Percentiles rank a stretch among this genome's conserved stretches.
Conservation (phyloP, 1,140 invertebrate genomes). For the Mactra quadrangularis region DNA sequence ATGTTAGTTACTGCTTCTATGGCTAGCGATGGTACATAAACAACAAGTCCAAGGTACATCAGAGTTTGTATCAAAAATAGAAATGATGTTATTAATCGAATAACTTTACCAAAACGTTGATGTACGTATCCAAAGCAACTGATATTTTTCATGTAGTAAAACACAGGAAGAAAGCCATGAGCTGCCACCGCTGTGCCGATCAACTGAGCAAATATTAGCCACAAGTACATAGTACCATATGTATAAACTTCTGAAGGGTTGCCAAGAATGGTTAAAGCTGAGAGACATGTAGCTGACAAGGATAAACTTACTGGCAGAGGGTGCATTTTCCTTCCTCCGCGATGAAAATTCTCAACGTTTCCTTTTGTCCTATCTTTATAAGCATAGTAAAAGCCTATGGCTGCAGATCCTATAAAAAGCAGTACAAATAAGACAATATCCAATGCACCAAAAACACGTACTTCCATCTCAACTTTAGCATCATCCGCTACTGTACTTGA, state of each 20-base stretch:
- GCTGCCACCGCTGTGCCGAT: slow-evolving; percentile 70
- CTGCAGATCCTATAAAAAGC: slow-evolving; percentile 10
- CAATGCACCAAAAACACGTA: background rate
- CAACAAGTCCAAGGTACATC: slow-evolving; percentile 63
- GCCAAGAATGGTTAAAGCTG: slow-evolving; percentile 94
- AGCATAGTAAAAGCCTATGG: slow-evolving; percentile 80
- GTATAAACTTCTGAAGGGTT: slow-evolving; percentile 73
- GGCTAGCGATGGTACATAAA: slow-evolving; percentile 26
- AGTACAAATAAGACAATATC: slow-evolving; percentile 28
- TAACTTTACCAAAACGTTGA: slow-evolving; percentile 70
- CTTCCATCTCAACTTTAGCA: too few species aligned
- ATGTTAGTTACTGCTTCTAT: slow-evolving; percentile 31
- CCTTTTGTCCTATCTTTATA: slow-evolving; percentile 90
- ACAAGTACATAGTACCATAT: slow-evolving; percentile 73
- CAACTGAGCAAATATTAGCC: slow-evolving; percentile 63
- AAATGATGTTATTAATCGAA: slow-evolving; percentile 66
- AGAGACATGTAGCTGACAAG: slow-evolving; percentile 91
- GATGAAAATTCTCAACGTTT: slow-evolving; percentile 84
- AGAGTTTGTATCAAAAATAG: slow-evolving; percentile 84
- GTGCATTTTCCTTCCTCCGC: slow-evolving; percentile 90
- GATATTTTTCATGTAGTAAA: slow-evolving; percentile 76
- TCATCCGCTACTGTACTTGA: too few species aligned
- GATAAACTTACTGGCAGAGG: slow-evolving; percentile 82
- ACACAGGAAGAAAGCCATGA: slow-evolving; percentile 78
- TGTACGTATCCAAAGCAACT: slow-evolving; percentile 90